Conservation (phyloP, 2,888 invertebrate genomes). For the Protula sp. region DNA sequence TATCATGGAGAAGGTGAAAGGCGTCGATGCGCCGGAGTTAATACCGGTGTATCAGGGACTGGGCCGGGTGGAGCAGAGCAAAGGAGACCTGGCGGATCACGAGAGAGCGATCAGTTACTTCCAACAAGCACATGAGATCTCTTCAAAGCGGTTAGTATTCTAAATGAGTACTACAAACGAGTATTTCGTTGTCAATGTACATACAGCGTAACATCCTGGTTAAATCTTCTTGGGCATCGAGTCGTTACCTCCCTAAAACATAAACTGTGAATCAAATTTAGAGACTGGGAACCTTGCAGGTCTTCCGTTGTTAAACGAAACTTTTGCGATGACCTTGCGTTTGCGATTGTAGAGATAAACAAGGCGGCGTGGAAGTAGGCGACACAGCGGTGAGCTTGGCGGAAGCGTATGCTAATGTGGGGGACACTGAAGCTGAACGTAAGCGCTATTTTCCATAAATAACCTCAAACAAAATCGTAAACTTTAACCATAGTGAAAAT, state of each 20-base stretch:
- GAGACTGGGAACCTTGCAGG: no score
- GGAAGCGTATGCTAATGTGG: constrained; percentile 44
- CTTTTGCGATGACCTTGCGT: no score
- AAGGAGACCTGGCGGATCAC: constrained; percentile 45
- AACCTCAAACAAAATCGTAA: no score
- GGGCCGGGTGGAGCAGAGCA: constrained; percentile 43
- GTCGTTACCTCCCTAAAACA: no score
- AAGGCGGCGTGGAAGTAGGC: constrained; percentile 41
- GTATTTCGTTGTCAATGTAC: no score
- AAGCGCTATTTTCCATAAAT: no score
- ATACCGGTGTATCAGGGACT: constrained; percentile 43
- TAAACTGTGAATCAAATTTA: no score
- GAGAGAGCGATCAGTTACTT: constrained; percentile 45
- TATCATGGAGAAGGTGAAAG: constrained; percentile 33
- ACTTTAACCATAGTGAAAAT: no score
- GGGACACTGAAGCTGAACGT: constrained; percentile 47
- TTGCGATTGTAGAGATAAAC: constrained; percentile 36
- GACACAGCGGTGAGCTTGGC: constrained; percentile 47
- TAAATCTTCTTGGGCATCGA: no score
- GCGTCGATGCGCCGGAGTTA: constrained; percentile 38
- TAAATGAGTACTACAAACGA: no score
- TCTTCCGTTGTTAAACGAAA: no score
- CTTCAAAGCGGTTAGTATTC: constrained; percentile 42
- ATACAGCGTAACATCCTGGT: no score
- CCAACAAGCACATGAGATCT: constrained; percentile 48